Evolutionary conservation across 2,797 vertebrate species (phyloP).

Genomic region (Oreochromis grahami): DNA sequence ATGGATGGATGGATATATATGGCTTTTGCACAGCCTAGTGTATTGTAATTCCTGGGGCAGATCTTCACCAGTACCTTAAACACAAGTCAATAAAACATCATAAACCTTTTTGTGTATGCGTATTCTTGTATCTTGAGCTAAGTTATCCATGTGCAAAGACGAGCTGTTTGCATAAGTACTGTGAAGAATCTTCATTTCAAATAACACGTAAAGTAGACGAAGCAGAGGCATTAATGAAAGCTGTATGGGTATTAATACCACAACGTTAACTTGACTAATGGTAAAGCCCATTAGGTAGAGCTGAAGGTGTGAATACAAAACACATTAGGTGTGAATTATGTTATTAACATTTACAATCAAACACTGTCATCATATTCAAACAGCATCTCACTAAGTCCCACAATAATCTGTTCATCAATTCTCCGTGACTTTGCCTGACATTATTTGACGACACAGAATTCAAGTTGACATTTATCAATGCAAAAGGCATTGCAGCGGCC

Average conservation of each 20-base stretch:
- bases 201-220: not conserved
- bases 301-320: constrained; percentile 33
- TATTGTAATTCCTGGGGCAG: not conserved
- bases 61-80: not conserved
- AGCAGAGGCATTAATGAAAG: constrained; percentile 11
- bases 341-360: constrained; percentile 22
- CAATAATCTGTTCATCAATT: not conserved
- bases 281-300: constrained; percentile 34
- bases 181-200: not conserved
- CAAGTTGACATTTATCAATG: not conserved
- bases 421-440: not conserved
- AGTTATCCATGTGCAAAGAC: not conserved
- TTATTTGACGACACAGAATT: not conserved
- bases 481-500: not conserved
- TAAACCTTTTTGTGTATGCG: not conserved
- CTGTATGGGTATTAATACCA: not conserved
- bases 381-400: not conserved
- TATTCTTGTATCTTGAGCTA: not conserved
- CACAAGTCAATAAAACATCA: not conserved
- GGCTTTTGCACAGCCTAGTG: not conserved
- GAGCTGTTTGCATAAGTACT: not conserved
- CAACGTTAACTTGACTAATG: constrained; percentile 37
- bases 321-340: constrained; percentile 24
- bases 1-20: too few relatives aligned
- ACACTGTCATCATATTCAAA: constrained; percentile 10